These are phyloP conservation scores for Dasypogon diadema DNA, from an alignment of 2,888 invertebrate species.

Conservation along the genomic window DNA sequence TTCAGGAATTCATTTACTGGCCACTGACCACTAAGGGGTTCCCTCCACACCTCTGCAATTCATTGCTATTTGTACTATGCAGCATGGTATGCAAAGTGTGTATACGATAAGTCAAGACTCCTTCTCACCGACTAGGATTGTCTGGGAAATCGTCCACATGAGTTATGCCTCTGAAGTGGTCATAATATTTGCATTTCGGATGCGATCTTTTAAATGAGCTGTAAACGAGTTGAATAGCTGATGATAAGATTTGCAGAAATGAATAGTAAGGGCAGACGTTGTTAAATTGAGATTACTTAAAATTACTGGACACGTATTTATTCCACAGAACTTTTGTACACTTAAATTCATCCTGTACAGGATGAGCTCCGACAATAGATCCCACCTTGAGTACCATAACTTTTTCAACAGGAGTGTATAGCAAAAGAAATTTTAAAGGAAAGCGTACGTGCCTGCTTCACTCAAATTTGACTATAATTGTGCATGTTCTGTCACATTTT, in stretches of 20 bases:
- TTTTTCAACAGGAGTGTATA: too few species aligned
- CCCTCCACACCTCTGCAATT: constrained; percentile 2
- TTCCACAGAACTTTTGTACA: too few species aligned
- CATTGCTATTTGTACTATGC: constrained; percentile 25
- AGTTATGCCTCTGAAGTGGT: constrained; percentile 7
- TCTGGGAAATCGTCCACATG: constrained; percentile 33
- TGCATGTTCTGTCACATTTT: too few species aligned
- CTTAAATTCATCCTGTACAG: too few species aligned
- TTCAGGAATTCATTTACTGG: constrained; percentile 40
- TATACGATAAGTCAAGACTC: constrained; percentile 35
- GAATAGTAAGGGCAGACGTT: too few species aligned
- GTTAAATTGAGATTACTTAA: too few species aligned
- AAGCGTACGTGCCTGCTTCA: too few species aligned
- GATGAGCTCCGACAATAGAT: too few species aligned
- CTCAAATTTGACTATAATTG: too few species aligned
- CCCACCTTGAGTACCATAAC: too few species aligned
- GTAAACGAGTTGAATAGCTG: constrained; percentile 33
- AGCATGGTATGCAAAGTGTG: constrained; percentile 27
- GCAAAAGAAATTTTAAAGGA: too few species aligned
- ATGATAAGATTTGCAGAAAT: constrained; percentile 27
- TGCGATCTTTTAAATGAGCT: constrained; percentile 42
- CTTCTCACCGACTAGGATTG: constrained; percentile 18
- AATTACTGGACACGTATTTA: too few species aligned
- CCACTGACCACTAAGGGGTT: constrained; percentile 22
- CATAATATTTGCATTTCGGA: constrained; percentile 35